A percentile compares a stretch with the other conserved stretches of the same genome.
phyloP scores from a whole-genome alignment of 2,888 invertebrate genomes.

The Sarcophaga rosellei region DNA sequence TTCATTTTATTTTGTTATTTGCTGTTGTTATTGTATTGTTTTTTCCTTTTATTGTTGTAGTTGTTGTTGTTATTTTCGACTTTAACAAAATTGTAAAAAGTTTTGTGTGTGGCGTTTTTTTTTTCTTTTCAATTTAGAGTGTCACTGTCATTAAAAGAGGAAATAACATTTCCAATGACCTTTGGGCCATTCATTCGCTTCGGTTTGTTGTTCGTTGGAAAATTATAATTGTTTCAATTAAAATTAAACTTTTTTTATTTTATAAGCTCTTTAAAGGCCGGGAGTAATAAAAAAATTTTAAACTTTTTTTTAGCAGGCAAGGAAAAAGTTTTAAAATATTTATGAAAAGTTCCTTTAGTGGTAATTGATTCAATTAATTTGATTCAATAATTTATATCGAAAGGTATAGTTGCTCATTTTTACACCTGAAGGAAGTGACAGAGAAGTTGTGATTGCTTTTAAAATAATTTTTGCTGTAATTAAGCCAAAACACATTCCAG shows the following conservation, averaged over 20 bases:
- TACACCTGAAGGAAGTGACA: no score
- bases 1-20: background rate
- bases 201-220: background rate
- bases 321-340: no score
- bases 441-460: no score
- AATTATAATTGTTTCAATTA: background rate
- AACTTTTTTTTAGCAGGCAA: background rate
- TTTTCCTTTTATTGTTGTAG: no score
- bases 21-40: no score
- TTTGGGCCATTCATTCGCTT: constrained; percentile 1
- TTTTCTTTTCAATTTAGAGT: constrained; percentile 17
- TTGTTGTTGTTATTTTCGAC: background rate
- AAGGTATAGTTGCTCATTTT: no score
- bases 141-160: constrained; percentile 19
- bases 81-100: constrained; percentile 12
- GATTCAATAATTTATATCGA: no score
- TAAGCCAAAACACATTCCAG: no score
- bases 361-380: no score
- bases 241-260: background rate
- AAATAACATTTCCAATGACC: constrained; percentile 36
- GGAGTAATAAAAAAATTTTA: background rate
- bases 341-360: no score
- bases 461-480: no score
- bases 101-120: constrained; percentile 10
- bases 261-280: no score